Evolutionary conservation across 2,888 invertebrate species (phyloP).

Genomic region (Andrena haemorrhoa): DNA sequence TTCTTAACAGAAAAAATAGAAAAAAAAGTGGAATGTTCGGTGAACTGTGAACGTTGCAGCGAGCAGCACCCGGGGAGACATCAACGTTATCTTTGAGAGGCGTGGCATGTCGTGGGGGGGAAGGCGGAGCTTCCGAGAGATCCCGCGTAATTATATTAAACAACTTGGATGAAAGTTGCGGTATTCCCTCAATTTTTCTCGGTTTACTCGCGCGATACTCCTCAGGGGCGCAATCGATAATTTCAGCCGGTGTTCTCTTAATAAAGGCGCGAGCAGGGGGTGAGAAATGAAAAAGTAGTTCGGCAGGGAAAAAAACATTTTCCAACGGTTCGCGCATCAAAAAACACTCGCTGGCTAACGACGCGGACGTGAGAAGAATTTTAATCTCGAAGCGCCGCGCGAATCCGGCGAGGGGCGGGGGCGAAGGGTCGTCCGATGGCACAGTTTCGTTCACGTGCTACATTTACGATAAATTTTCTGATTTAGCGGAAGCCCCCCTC

Average conservation of each 20-base stretch:
- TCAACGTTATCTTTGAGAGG: not conserved
- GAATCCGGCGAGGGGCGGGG: conserved; percentile 5
- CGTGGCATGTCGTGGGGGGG: not conserved
- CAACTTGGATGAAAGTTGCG: not conserved
- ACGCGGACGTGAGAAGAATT: conserved; percentile 56
- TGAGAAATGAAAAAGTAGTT: conserved; percentile 1
- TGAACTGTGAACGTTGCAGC: conserved; percentile 8
- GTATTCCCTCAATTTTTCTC: not conserved
- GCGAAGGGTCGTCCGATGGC: conserved; percentile 28
- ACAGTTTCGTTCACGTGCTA: conserved; percentile 40
- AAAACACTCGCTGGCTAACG: conserved; percentile 49
- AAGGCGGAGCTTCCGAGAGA: not conserved
- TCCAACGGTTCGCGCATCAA: conserved; percentile 40
- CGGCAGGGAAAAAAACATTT: conserved; percentile 13
- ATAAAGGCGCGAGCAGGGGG: not conserved
- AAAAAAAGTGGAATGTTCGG: conserved; percentile 1
- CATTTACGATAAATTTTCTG: conserved; percentile 53
- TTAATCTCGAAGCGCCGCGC: conserved; percentile 37
- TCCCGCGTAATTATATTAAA: conserved; percentile 3
- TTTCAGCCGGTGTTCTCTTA: conserved; percentile 26
- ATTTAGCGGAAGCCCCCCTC: conserved; percentile 45
- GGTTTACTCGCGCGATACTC: not conserved
- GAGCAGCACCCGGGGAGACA: not conserved
- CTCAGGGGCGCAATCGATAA: conserved; percentile 37
- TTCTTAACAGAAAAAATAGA: not conserved